Percentiles rank a stretch among this genome's conserved stretches.
Conservation (phyloP, 2,113 vertebrate species). For the Pachyramphus minor region DNA sequence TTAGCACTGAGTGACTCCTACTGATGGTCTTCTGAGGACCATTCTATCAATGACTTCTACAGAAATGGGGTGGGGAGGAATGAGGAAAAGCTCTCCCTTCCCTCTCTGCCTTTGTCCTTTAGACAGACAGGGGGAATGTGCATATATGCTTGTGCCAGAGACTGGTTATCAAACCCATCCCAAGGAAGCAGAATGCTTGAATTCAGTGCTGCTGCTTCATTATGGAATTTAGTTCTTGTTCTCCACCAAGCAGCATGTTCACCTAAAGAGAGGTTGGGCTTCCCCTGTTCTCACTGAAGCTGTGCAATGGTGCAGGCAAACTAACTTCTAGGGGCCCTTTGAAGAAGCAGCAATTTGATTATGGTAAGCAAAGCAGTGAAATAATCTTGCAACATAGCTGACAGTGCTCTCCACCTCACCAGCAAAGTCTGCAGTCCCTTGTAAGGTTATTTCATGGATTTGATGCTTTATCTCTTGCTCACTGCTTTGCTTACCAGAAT, state of each 20-base stretch:
- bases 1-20: background rate
- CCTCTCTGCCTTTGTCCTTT: background rate
- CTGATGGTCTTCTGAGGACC: background rate
- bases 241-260: background rate
- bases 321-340: background rate
- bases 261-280: background rate
- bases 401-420: no score
- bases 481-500: background rate
- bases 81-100: background rate
- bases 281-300: background rate
- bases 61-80: background rate
- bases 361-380: no score
- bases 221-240: accelerated
- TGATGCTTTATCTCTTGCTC: background rate
- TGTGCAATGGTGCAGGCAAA: accelerated
- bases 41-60: background rate
- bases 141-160: background rate
- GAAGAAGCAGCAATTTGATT: no score
- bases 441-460: accelerated
- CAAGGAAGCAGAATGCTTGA: background rate
- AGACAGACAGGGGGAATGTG: background rate
- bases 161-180: background rate
- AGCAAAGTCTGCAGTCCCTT: no score
- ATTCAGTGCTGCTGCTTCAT: background rate
- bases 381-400: no score